phyloP scores from a whole-genome alignment of 92 coral and sea anemone species.

The Blastomussa wellsi region DNA sequence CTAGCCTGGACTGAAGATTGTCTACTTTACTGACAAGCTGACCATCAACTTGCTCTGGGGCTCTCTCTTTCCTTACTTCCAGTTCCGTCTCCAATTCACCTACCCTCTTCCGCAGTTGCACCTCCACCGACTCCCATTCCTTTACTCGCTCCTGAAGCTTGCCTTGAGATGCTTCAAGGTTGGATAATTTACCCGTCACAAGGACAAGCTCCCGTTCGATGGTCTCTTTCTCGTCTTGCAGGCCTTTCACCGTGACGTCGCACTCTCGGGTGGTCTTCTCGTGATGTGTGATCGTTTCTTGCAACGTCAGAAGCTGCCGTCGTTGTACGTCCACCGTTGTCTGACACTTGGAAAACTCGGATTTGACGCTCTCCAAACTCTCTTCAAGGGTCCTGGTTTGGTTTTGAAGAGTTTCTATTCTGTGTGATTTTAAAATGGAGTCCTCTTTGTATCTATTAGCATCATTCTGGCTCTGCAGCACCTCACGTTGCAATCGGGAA shows the following conservation, averaged over 20 bases:
- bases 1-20: constrained; percentile 71
- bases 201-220: constrained; percentile 74
- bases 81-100: constrained; percentile 76
- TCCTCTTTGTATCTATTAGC: constrained; percentile 84
- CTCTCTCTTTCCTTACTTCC: constrained; percentile 62
- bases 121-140: constrained; percentile 93
- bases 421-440: constrained; percentile 71
- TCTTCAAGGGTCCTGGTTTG: constrained; percentile 65
- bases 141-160: constrained; percentile 74
- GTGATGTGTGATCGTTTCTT: constrained; percentile 61
- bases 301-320: constrained; percentile 59
- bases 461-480: constrained; percentile 72
- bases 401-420: constrained; percentile 56
- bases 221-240: constrained; percentile 79
- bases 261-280: constrained; percentile 75
- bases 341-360: constrained; percentile 67
- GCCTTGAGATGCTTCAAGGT: constrained; percentile 50
- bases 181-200: constrained; percentile 67
- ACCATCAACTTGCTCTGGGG: constrained; percentile 70
- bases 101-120: constrained; percentile 72
- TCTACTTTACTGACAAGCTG: constrained; percentile 67
- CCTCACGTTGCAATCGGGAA: constrained; percentile 79
- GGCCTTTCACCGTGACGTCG: constrained; percentile 61
- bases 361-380: constrained; percentile 68
- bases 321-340: constrained; percentile 74